Evolutionary conservation across 2,888 invertebrate genomes (phyloP), one percentile per base, ranked within the genome.

Genomic region (Ariolimax columbianus): DNA sequence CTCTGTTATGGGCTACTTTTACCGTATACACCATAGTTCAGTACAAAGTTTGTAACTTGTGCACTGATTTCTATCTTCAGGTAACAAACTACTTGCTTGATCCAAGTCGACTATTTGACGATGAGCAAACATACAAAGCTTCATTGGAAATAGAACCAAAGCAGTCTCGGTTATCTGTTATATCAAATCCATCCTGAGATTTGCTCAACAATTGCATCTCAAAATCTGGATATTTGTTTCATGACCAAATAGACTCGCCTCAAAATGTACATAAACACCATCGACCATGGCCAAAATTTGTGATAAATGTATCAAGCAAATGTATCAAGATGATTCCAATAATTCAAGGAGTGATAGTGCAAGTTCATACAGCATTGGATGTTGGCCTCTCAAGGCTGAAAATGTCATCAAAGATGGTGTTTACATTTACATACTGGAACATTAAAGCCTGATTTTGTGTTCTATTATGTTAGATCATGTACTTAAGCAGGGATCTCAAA

Each of bases 61-160:
- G 14, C 14, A 66, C 3, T 33, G 9, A 33, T 66, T 33, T 30
- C 9, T 66, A 33, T 66, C 63, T 89, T 36, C 89, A 94, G 94
- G 97, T 97, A 23, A 95, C 96, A 70, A 95, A 95, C 89, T 98
- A 97, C 93, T 95, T 98, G 17, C 94, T 98, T 91, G 97, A 98
- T 93, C 95, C 96, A 1, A 96, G 96, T 33, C 90, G 93, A 30
- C 95, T 97, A 80, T 95, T 97, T 89, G 96, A 96, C 72, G 97
- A 97, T 94, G 97, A 97, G 55, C 96, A 96, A 91, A 96, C 97
- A 85, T 98, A 97, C 95, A 96, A 96, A 84, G 95, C 96, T 89
- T 97, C 97, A 0, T 95, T 98, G 90, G 96, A 96, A 93, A 96
- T 98, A 89, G 98, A 98, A 94, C 98, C 98, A 0, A 96, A 97